These are phyloP conservation scores for Lycia hirtaria DNA, from an alignment of 2,888 invertebrate species.

Conservation along the genomic window DNA sequence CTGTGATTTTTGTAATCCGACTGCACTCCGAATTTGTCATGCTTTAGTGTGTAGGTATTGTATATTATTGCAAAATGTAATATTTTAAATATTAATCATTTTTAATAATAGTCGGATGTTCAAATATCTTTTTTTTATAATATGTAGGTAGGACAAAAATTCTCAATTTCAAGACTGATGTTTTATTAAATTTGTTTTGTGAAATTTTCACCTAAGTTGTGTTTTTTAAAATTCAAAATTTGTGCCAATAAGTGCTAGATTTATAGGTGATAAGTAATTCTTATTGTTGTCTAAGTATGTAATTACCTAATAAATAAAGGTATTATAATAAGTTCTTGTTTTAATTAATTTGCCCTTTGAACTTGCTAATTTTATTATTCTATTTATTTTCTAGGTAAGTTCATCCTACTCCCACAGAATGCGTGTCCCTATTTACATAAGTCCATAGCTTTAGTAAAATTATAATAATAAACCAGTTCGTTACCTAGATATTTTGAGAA, in stretches of 20 bases:
- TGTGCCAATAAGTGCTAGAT: slow-evolving; percentile 5
- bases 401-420: too few species aligned
- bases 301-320: neutral
- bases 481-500: too few species aligned
- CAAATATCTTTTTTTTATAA: neutral
- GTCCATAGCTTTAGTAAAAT: too few species aligned
- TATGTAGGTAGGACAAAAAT: neutral
- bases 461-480: too few species aligned
- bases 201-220: too few species aligned
- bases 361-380: too few species aligned
- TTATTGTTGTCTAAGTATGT: neutral
- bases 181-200: too few species aligned
- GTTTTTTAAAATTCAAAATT: slow-evolving; percentile 16
- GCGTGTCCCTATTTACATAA: too few species aligned
- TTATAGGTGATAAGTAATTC: neutral
- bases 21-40: neutral
- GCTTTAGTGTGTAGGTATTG: neutral
- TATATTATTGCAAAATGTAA: neutral
- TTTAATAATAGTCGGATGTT: neutral
- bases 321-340: too few species aligned
- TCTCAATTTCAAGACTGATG: slow-evolving; percentile 15
- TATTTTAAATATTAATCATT: neutral
- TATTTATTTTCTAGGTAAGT: too few species aligned
- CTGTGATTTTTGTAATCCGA: neutral
- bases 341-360: too few species aligned